phyloP scores from a whole-genome alignment of 1,140 invertebrate species.

The Eufriesea mexicana region DNA sequence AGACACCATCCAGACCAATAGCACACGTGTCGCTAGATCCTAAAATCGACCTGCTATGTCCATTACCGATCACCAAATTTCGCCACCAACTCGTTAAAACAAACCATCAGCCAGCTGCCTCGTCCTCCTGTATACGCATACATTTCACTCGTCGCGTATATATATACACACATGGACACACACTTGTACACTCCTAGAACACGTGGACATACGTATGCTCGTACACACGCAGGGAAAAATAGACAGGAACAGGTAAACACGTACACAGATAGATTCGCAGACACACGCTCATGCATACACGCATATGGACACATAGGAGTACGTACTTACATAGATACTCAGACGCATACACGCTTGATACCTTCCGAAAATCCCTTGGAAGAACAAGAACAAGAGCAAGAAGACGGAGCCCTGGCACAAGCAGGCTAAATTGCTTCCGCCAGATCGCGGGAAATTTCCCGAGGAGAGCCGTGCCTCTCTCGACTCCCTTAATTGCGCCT shows the following conservation, averaged over 20 bases:
- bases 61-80: not conserved
- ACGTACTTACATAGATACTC: not conserved
- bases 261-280: too few species aligned
- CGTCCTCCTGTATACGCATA: not conserved
- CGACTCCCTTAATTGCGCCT: slow-evolving; percentile 79
- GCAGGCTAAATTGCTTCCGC: slow-evolving; percentile 41
- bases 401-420: not conserved
- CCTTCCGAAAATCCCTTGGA: not conserved
- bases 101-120: not conserved
- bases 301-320: too few species aligned
- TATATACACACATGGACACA: not conserved
- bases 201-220: too few species aligned
- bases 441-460: slow-evolving; percentile 36
- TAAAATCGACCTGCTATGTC: not conserved
- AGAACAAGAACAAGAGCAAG: not conserved
- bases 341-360: not conserved
- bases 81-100: too few species aligned
- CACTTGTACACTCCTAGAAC: not conserved
- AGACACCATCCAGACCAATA: not conserved
- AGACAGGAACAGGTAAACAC: too few species aligned
- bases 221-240: too few species aligned
- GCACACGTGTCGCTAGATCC: not conserved
- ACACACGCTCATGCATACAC: too few species aligned
- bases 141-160: not conserved
- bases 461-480: slow-evolving; percentile 44